Conservation (phyloP, 2,797 vertebrate species). For the Catostomus latipinnis region DNA sequence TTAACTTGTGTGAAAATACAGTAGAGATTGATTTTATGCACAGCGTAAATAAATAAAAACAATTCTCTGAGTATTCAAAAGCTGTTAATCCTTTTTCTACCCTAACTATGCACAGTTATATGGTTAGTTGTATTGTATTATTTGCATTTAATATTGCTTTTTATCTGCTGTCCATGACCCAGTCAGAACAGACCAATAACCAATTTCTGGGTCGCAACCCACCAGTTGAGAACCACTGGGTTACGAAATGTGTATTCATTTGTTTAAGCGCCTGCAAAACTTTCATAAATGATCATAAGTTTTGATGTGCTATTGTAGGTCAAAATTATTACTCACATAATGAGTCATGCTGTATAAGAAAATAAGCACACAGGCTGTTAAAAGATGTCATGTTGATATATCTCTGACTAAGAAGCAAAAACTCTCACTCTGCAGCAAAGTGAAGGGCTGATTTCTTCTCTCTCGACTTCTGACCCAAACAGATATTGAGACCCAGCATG, state of each 20-base stretch:
- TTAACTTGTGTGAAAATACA: too few relatives aligned
- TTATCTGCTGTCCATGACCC: too few relatives aligned
- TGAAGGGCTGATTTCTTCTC: constrained; percentile 96
- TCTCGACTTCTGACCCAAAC: constrained; percentile 89
- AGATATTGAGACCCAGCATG: constrained; percentile 89
- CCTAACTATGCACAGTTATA: too few relatives aligned
- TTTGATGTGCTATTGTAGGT: constrained; percentile 5
- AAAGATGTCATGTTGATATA: not conserved
- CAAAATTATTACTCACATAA: not conserved
- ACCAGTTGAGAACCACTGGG: too few relatives aligned
- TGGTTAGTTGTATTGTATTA: too few relatives aligned
- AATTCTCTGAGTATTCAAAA: too few relatives aligned
- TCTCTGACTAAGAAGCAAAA: constrained; percentile 4
- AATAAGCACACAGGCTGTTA: not conserved
- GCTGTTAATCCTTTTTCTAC: too few relatives aligned
- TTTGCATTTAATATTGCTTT: too few relatives aligned
- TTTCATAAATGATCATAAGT: not conserved
- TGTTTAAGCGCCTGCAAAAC: not conserved
- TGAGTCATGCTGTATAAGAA: not conserved
- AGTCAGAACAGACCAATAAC: too few relatives aligned
- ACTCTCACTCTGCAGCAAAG: constrained; percentile 82
- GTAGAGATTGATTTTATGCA: too few relatives aligned
- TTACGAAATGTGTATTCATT: not conserved
- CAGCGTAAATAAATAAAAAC: too few relatives aligned
- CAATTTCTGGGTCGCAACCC: too few relatives aligned